These are phyloP conservation scores for Chaenodraco wilsoni DNA, from an alignment of 2,797 vertebrate species.

Conservation along the genomic window DNA sequence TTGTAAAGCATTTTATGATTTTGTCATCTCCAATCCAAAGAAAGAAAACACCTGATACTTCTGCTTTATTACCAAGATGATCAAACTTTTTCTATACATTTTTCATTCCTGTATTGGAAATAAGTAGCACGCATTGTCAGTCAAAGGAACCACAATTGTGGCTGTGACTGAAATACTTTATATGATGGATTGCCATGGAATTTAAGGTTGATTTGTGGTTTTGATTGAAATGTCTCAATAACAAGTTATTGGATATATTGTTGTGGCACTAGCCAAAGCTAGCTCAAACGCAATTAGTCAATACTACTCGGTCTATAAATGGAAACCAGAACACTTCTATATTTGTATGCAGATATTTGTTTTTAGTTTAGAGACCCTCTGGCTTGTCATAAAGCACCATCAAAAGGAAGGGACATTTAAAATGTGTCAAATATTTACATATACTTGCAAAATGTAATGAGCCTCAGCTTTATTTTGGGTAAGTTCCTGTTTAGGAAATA, in stretches of 20 bases:
- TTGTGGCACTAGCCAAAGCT: neutral
- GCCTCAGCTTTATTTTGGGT: neutral
- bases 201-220: neutral
- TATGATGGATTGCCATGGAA: neutral
- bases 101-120: constrained; percentile 15
- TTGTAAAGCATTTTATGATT: constrained; percentile 25
- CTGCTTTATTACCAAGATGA: neutral
- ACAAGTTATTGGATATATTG: neutral
- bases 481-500: neutral
- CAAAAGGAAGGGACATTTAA: too few relatives aligned
- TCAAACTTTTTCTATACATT: neutral
- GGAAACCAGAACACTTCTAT: too few relatives aligned
- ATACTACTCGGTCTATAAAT: too few relatives aligned
- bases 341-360: too few relatives aligned
- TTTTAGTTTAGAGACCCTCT: too few relatives aligned
- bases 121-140: neutral
- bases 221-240: neutral
- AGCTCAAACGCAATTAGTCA: too few relatives aligned
- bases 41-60: constrained; percentile 39
- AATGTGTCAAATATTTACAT: neutral
- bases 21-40: constrained; percentile 14
- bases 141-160: neutral
- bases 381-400: too few relatives aligned
- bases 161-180: neutral
- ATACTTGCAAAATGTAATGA: neutral